A percentile compares a stretch with the other conserved stretches of the same genome.
Evolutionary conservation across 2,888 invertebrate genomes (phyloP).

Genomic region (Himalopsyche japonica): DNA sequence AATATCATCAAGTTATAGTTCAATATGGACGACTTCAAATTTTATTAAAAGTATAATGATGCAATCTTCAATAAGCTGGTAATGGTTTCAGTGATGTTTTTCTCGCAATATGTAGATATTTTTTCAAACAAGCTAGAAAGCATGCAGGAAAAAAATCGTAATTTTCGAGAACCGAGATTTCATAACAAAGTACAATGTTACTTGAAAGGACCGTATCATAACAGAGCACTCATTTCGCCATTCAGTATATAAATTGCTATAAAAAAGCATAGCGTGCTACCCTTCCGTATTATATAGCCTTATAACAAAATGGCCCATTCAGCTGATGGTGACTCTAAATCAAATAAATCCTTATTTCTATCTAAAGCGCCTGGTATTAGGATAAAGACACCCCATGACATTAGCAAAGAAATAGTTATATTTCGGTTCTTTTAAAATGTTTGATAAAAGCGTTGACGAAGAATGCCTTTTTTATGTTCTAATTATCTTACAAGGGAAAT

Average conservation of each 20-base stretch:
- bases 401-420: background rate
- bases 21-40: no score
- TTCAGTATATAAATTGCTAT: slow-evolving; percentile 1
- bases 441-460: background rate
- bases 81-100: no score
- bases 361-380: background rate
- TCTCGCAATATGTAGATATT: no score
- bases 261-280: background rate
- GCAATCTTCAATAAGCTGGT: no score
- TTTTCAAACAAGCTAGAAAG: no score
- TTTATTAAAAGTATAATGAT: no score
- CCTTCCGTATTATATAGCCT: background rate
- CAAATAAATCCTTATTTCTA: slow-evolving; percentile 3
- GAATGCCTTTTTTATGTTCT: no score
- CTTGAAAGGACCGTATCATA: background rate
- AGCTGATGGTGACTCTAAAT: slow-evolving; percentile 2
- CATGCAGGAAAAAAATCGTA: no score
- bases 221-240: background rate
- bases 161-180: background rate
- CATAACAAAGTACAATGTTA: background rate
- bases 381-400: background rate
- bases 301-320: background rate
- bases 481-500: no score
- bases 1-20: no score
- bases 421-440: background rate